phyloP scores from a whole-genome alignment of 2,113 vertebrate species.

The Procavia capensis region DNA sequence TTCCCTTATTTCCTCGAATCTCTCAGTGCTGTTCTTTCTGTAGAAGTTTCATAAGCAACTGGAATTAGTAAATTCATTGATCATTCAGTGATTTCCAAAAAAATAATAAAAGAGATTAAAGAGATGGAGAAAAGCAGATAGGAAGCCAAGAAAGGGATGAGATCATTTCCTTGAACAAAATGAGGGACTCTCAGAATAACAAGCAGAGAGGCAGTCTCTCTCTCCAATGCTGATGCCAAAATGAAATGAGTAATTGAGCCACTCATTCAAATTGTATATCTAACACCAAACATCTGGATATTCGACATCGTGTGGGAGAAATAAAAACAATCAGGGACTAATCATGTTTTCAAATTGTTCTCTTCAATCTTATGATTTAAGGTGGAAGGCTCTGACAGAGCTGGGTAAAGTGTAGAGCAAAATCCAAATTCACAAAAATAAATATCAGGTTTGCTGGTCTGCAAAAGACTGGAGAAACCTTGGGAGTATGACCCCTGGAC shows the following conservation, averaged over 20 bases:
- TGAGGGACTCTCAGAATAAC: not conserved
- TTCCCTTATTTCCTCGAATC: constrained; percentile 8
- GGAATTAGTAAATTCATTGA: constrained; percentile 20
- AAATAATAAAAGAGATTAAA: constrained; percentile 54
- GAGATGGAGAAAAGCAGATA: not conserved
- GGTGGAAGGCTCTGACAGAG: not conserved
- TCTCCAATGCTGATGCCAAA: not conserved
- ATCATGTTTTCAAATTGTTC: not conserved
- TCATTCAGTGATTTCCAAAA: not conserved
- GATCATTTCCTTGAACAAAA: constrained; percentile 21
- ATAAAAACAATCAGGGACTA: not conserved
- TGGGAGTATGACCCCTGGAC: no score
- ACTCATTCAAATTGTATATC: not conserved
- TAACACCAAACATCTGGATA: not conserved
- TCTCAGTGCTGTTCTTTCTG: not conserved
- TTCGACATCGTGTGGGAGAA: not conserved
- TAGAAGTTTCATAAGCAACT: not conserved
- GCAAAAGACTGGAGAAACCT: no score
- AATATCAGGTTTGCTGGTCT: no score
- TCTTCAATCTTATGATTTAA: not conserved
- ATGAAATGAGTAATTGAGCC: constrained; percentile 16
- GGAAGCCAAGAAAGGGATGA: constrained; percentile 21
- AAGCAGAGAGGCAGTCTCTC: not conserved
- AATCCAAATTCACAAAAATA: no score
- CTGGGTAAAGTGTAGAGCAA: no score